Conservation (phyloP, 2,888 invertebrate genomes). For the Anaspis maculata region DNA sequence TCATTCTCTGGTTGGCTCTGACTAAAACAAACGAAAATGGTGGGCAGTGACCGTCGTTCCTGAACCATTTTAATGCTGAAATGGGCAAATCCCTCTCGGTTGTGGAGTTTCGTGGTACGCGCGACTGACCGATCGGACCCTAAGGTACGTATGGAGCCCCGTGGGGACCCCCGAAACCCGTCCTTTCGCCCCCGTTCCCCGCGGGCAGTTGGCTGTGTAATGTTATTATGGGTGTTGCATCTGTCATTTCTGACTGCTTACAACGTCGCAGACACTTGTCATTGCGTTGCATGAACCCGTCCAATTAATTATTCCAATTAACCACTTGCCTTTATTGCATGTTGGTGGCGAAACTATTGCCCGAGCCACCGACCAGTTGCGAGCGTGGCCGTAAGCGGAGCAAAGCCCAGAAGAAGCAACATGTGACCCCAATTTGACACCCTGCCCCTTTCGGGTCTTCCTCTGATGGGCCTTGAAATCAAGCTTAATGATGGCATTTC, state of each 20-base stretch:
- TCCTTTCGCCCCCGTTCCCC: too few relatives aligned
- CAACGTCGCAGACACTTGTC: too few relatives aligned
- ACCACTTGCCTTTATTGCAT: conserved; percentile 18
- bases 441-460: conserved; percentile 10
- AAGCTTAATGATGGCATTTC: too few relatives aligned
- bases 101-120: background rate
- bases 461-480: conserved; percentile 8
- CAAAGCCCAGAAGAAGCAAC: conserved; percentile 32
- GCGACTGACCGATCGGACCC: background rate
- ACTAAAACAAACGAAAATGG: conserved; percentile 7
- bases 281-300: conserved; percentile 30
- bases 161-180: too few relatives aligned
- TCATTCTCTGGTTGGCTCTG: too few relatives aligned
- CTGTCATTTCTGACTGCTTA: too few relatives aligned
- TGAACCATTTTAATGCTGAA: too few relatives aligned
- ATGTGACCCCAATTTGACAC: conserved; percentile 44
- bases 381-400: conserved; percentile 8
- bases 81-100: too few relatives aligned
- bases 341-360: conserved; percentile 16
- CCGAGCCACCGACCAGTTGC: conserved; percentile 4
- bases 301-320: conserved; percentile 33
- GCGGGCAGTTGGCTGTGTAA: too few relatives aligned
- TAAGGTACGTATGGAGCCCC: too few relatives aligned
- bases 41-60: conserved; percentile 7
- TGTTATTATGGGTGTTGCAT: too few relatives aligned